These are phyloP conservation scores for Carassius gibelio DNA, from an alignment of 2,113 vertebrate species.

Conservation along the genomic window DNA sequence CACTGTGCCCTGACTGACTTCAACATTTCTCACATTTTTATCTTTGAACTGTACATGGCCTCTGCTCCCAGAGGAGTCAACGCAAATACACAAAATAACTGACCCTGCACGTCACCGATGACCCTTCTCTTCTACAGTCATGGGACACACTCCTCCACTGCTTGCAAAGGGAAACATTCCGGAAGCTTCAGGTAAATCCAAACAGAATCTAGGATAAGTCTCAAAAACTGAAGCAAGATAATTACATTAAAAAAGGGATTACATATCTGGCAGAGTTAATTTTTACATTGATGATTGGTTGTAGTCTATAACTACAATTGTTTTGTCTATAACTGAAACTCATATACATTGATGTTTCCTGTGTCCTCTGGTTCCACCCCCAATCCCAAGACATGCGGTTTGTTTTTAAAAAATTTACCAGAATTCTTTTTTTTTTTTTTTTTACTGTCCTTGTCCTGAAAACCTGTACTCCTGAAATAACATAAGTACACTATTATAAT, in stretches of 20 bases:
- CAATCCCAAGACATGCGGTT: neutral
- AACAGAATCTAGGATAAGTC: neutral
- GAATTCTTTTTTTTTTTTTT: too few species aligned
- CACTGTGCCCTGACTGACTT: conserved; percentile 2
- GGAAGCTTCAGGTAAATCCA: neutral
- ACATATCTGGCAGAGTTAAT: neutral
- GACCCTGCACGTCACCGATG: conserved; percentile 39
- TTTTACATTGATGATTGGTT: neutral
- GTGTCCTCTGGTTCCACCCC: neutral
- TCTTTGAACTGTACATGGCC: conserved; percentile 53
- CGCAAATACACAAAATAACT: conserved; percentile 55
- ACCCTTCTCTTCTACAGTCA: conserved; percentile 15
- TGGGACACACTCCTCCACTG: conserved; percentile 39
- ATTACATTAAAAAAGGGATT: neutral
- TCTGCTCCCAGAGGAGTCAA: conserved; percentile 50
- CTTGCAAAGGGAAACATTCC: neutral
- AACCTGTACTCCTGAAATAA: too few species aligned
- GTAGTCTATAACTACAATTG: too few species aligned
- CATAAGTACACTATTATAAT: too few species aligned
- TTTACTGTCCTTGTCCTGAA: too few species aligned
- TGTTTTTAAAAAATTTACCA: too few species aligned
- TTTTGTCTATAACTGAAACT: too few species aligned
- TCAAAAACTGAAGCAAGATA: neutral
- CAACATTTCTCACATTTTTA: conserved; percentile 56
- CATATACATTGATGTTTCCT: too few species aligned